These are phyloP conservation scores for Pinctada fucata DNA, from an alignment of 2,888 invertebrate genomes.

Conservation along the genomic window DNA sequence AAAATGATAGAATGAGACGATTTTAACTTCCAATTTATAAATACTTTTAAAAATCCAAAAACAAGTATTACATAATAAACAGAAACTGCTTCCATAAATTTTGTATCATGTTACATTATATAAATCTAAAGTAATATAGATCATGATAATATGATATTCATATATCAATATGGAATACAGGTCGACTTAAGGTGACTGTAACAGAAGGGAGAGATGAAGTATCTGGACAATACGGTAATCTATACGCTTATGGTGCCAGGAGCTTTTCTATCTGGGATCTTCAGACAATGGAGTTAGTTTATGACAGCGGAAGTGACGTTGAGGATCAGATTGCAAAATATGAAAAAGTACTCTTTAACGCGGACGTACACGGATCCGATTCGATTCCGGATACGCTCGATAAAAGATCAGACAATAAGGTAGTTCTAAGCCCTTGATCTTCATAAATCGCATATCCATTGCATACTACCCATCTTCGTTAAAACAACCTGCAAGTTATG, in stretches of 20 bases:
- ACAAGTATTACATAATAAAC: too few relatives aligned
- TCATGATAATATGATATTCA: too few relatives aligned
- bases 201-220: slow-evolving; percentile 46
- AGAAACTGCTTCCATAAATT: too few relatives aligned
- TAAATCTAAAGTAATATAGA: too few relatives aligned
- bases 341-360: slow-evolving; percentile 52
- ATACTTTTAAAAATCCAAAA: too few relatives aligned
- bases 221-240: slow-evolving; percentile 45
- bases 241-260: slow-evolving; percentile 57
- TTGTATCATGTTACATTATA: too few relatives aligned
- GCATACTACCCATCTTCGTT: too few relatives aligned
- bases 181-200: slow-evolving; percentile 52
- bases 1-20: too few relatives aligned
- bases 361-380: slow-evolving; percentile 14
- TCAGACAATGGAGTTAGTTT: slow-evolving; percentile 49
- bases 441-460: too few relatives aligned
- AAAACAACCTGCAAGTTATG: too few relatives aligned
- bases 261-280: slow-evolving; percentile 53
- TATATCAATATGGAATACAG: slow-evolving; percentile 33
- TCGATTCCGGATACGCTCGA: slow-evolving; percentile 43
- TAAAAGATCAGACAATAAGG: slow-evolving; percentile 57
- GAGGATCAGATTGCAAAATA: slow-evolving; percentile 37
- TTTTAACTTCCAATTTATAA: too few relatives aligned
- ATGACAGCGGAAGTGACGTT: slow-evolving; percentile 54
- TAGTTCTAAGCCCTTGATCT: slow-evolving; percentile 16